phyloP scores from a whole-genome alignment of 2,888 invertebrate genomes.

The Brachypterus glaber region DNA sequence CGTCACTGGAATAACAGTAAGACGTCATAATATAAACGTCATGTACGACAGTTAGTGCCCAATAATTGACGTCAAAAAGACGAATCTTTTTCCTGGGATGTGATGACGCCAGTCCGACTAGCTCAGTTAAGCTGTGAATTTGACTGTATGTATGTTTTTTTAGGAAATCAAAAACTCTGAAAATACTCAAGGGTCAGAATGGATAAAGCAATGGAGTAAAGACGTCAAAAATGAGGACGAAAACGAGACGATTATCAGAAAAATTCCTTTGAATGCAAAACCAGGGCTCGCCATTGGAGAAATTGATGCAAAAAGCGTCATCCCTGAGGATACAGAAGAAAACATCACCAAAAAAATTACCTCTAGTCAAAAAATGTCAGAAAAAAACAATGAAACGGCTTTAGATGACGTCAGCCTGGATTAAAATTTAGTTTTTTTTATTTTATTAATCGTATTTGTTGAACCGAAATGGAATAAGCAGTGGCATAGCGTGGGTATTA shows the following conservation, averaged over 20 bases:
- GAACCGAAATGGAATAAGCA: no score
- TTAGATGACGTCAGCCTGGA: conserved; percentile 28
- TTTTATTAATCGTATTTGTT: no score
- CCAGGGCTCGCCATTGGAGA: conserved; percentile 37
- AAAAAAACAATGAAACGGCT: conserved; percentile 25
- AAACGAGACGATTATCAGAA: conserved; percentile 3
- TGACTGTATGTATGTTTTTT: conserved; percentile 19
- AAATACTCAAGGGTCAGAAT: conserved; percentile 46
- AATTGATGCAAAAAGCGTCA: conserved; percentile 39
- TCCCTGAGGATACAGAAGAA: conserved; percentile 21
- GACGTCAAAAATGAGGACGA: conserved; percentile 26
- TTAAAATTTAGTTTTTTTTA: conserved; percentile 5
- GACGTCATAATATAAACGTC: no score
- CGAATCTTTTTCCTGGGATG: no score
- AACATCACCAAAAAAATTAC: conserved; percentile 16
- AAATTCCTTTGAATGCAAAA: conserved; percentile 19
- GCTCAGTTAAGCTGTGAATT: no score
- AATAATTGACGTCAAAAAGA: no score
- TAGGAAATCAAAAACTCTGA: conserved; percentile 32
- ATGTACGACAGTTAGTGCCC: no score
- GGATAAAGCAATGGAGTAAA: conserved; percentile 54
- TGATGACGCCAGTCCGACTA: no score
- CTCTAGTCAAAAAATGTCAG: no score
- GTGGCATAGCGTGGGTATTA: no score
- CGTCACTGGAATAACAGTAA: no score